Conservation (phyloP, 2,113 vertebrate genomes). For the Notiomystis cincta region DNA sequence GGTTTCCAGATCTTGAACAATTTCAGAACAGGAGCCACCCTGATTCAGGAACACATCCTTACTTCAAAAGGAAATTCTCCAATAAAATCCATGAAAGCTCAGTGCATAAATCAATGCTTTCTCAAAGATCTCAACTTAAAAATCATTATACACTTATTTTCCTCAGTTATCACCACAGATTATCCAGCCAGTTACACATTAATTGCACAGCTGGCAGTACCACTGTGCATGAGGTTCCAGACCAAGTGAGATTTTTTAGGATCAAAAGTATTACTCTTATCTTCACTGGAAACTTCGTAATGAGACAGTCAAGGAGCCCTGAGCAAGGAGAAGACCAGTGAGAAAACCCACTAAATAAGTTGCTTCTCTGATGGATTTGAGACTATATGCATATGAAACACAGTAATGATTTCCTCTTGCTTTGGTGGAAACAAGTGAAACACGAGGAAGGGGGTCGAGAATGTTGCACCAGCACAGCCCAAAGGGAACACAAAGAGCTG, state of each 20-base stretch:
- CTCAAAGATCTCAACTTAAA: neutral
- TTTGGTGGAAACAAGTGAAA: neutral
- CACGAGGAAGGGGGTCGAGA: rapidly evolving
- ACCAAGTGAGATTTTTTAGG: neutral
- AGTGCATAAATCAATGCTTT: neutral
- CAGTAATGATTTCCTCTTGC: neutral
- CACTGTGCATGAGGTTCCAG: neutral
- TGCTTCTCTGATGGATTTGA: neutral
- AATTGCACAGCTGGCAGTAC: neutral
- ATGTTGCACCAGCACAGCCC: neutral
- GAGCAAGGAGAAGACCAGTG: neutral
- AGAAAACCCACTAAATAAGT: neutral
- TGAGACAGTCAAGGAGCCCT: neutral
- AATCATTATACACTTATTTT: neutral
- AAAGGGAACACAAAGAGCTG: neutral
- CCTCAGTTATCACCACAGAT: neutral
- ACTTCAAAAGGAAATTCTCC: neutral
- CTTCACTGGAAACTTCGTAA: neutral
- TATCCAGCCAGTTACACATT: neutral
- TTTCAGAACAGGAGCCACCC: neutral
- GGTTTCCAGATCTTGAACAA: neutral
- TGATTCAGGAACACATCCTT: neutral
- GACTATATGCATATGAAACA: neutral
- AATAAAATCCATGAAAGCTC: neutral
- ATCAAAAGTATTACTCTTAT: neutral